Evolutionary conservation across 2,113 vertebrate species (phyloP).

Genomic region (Phoxinus phoxinus): DNA sequence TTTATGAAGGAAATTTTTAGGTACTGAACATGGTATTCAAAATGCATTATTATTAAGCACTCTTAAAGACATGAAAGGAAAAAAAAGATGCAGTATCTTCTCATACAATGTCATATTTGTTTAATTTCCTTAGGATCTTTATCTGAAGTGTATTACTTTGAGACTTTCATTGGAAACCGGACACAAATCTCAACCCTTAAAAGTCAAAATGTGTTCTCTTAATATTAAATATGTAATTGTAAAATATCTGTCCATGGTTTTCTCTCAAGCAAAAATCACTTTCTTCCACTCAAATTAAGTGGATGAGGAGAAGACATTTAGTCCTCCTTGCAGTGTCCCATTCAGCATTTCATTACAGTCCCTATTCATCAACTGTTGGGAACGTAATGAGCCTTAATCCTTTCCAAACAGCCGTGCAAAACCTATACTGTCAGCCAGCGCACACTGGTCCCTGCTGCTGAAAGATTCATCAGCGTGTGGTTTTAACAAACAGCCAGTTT

Average conservation of each 20-base stretch:
- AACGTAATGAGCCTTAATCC: constrained; percentile 64
- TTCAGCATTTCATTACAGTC: constrained; percentile 36
- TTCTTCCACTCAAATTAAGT: neutral
- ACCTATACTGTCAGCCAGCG: constrained; percentile 27
- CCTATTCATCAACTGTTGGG: constrained; percentile 41
- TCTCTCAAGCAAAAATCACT: neutral
- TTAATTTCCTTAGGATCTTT: neutral
- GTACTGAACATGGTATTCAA: neutral
- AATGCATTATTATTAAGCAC: neutral
- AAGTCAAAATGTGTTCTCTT: neutral
- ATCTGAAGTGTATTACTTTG: neutral
- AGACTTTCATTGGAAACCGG: neutral
- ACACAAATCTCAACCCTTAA: neutral
- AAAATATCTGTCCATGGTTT: constrained; percentile 51
- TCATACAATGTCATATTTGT: neutral
- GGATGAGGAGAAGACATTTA: constrained; percentile 57
- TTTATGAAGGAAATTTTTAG: neutral
- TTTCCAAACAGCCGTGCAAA: constrained; percentile 57
- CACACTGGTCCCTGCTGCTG: constrained; percentile 52
- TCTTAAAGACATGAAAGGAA: neutral
- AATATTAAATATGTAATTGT: neutral
- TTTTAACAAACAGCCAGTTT: constrained; percentile 72
- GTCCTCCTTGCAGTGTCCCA: constrained; percentile 54
- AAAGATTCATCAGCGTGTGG: constrained; percentile 71
- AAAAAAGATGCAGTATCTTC: neutral